These are phyloP conservation scores for Drosophila limbata DNA, from an alignment of 2,888 invertebrate species.

Conservation along the genomic window DNA sequence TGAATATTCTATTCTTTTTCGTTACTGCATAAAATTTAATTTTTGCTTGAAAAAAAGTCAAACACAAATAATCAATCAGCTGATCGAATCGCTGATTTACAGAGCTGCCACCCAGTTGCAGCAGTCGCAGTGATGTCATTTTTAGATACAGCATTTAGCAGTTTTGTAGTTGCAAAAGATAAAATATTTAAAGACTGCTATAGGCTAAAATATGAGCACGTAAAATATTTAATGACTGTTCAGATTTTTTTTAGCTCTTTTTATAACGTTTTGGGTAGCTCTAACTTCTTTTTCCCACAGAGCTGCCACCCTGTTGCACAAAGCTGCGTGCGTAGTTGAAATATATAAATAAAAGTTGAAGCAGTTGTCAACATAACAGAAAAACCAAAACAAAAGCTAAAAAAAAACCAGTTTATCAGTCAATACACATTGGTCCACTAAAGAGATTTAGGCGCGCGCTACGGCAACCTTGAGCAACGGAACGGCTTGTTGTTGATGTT, in stretches of 20 bases:
- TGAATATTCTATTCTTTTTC: background rate
- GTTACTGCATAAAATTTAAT: constrained; percentile 28
- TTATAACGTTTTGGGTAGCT: too few relatives aligned
- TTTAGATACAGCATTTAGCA: background rate
- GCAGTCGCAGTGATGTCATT: constrained; percentile 35
- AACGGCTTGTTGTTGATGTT: constrained; percentile 44
- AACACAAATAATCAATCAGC: constrained; percentile 60
- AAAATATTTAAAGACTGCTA: background rate
- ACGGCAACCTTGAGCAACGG: constrained; percentile 55
- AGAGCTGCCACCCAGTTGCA: constrained; percentile 58
- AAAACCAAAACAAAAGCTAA: constrained; percentile 48
- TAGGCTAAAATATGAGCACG: too few relatives aligned
- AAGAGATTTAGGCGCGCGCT: constrained; percentile 25
- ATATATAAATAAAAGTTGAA: constrained; percentile 11
- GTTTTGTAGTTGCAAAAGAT: background rate
- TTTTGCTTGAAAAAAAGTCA: constrained; percentile 24
- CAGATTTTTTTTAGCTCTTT: too few relatives aligned
- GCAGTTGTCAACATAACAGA: constrained; percentile 25
- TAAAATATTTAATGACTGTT: too few relatives aligned
- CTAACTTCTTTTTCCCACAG: constrained; percentile 17
- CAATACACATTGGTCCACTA: constrained; percentile 12
- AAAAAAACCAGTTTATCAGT: constrained; percentile 41
- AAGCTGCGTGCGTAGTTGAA: constrained; percentile 47
- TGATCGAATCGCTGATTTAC: constrained; percentile 41
- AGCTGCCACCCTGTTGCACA: constrained; percentile 50